Evolutionary conservation across 2,797 vertebrate genomes (phyloP).

Genomic region (Atherinosoma microstoma): DNA sequence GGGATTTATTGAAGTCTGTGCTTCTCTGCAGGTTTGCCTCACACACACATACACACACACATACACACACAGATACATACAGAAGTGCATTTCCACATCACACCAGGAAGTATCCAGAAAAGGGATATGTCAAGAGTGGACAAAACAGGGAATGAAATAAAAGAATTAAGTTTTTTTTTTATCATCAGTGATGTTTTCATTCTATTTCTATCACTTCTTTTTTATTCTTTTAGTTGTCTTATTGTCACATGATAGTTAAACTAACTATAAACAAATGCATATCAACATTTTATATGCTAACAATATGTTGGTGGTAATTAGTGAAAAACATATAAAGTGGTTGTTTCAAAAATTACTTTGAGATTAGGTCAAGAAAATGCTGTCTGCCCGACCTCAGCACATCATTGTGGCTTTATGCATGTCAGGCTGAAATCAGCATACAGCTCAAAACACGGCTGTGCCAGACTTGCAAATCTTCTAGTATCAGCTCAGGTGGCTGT

Average conservation of each 20-base stretch:
- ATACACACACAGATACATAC: conserved; percentile 9
- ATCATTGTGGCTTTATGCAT: background rate
- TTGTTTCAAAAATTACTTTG: background rate
- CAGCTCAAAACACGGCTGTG: background rate
- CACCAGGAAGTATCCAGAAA: background rate
- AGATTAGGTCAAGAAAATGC: background rate
- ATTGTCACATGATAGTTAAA: background rate
- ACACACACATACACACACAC: conserved; percentile 14
- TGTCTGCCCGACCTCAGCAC: background rate
- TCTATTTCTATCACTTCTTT: background rate
- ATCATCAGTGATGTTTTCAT: background rate
- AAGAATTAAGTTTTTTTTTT: background rate
- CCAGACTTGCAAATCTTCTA: background rate
- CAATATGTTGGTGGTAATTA: background rate
- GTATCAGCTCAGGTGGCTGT: background rate
- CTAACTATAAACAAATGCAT: background rate
- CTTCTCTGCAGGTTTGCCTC: conserved; percentile 30
- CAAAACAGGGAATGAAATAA: background rate
- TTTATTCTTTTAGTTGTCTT: background rate
- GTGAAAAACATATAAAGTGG: background rate
- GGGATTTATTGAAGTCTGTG: conserved; percentile 66
- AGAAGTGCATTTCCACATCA: conserved; percentile 13
- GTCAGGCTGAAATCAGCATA: background rate
- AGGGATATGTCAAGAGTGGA: background rate
- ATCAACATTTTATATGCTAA: background rate